Evolutionary conservation across 2,888 invertebrate species (phyloP).

Genomic region (Dolichomitus sp.): DNA sequence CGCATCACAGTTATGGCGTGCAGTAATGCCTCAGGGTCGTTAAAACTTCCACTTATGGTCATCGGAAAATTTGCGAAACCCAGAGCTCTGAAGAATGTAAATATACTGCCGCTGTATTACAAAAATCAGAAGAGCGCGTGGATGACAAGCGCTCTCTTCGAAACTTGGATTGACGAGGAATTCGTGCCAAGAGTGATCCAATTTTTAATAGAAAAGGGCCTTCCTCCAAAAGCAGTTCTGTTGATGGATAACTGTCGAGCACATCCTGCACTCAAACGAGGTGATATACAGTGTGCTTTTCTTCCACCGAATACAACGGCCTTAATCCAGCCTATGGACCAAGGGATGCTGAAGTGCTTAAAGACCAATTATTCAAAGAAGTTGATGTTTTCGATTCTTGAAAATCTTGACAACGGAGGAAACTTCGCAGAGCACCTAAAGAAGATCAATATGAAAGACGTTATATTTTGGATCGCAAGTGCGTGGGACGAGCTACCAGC

Average conservation of each 20-base stretch:
- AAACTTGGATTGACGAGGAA: conserved; percentile 68
- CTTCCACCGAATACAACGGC: conserved; percentile 42
- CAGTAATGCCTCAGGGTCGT: conserved; percentile 71
- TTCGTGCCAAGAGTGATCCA: conserved; percentile 69
- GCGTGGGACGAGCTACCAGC: background rate
- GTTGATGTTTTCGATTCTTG: background rate
- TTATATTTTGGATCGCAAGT: background rate
- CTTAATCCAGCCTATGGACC: conserved; percentile 37
- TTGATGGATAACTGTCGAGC: background rate
- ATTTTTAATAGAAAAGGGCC: too few species aligned
- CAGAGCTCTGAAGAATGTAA: conserved; percentile 69
- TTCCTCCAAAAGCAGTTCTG: background rate
- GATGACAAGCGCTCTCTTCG: conserved; percentile 70
- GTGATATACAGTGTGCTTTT: conserved; percentile 5
- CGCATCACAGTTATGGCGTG: conserved; percentile 72
- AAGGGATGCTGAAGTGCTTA: conserved; percentile 39
- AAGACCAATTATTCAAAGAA: conserved; percentile 6
- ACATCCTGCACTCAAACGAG: too few species aligned
- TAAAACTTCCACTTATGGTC: conserved; percentile 72
- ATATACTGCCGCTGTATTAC: conserved; percentile 60
- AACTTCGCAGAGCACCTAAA: background rate
- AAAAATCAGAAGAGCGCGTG: conserved; percentile 71
- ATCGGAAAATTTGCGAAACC: conserved; percentile 74
- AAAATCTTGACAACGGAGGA: background rate
- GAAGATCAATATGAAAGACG: background rate